These are phyloP conservation scores for Allophyes oxyacanthae DNA, from an alignment of 2,888 invertebrate species.

Conservation along the genomic window DNA sequence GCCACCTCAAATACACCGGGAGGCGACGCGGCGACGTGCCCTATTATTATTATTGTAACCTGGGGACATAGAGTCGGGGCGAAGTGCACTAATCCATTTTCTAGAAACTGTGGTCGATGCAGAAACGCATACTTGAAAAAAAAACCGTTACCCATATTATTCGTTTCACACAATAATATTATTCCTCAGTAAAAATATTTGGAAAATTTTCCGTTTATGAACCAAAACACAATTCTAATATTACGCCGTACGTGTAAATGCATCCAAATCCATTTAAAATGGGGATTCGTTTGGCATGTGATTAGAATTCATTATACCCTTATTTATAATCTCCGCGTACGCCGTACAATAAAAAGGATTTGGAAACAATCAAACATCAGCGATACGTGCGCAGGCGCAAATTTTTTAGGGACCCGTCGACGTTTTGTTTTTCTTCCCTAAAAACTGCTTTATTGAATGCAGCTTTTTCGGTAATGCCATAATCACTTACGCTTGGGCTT, in stretches of 20 bases:
- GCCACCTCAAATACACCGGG: too few relatives aligned
- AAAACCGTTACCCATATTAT: too few relatives aligned
- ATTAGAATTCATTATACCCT: slow-evolving; percentile 40
- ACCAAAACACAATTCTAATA: slow-evolving; percentile 17
- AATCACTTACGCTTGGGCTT: too few relatives aligned
- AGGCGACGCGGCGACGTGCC: too few relatives aligned
- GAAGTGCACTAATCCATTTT: too few relatives aligned
- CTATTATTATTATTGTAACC: too few relatives aligned
- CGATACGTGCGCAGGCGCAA: slow-evolving; percentile 16
- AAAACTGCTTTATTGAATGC: too few relatives aligned
- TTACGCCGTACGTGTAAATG: slow-evolving; percentile 26
- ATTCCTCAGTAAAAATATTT: slow-evolving; percentile 2
- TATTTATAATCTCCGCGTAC: slow-evolving; percentile 49
- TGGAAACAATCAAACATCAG: slow-evolving; percentile 45
- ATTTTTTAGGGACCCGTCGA: slow-evolving; percentile 25
- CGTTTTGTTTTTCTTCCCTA: background rate
- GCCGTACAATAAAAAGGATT: slow-evolving; percentile 35
- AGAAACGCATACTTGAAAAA: too few relatives aligned
- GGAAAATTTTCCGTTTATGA: slow-evolving; percentile 21
- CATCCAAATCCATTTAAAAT: slow-evolving; percentile 39
- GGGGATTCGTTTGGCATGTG: slow-evolving; percentile 32
- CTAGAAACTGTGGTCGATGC: too few relatives aligned
- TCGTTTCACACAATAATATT: too few relatives aligned
- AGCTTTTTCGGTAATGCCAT: too few relatives aligned
- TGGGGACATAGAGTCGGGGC: too few relatives aligned